Conservation (phyloP, 2,113 vertebrate species). For the Bos taurus region DNA sequence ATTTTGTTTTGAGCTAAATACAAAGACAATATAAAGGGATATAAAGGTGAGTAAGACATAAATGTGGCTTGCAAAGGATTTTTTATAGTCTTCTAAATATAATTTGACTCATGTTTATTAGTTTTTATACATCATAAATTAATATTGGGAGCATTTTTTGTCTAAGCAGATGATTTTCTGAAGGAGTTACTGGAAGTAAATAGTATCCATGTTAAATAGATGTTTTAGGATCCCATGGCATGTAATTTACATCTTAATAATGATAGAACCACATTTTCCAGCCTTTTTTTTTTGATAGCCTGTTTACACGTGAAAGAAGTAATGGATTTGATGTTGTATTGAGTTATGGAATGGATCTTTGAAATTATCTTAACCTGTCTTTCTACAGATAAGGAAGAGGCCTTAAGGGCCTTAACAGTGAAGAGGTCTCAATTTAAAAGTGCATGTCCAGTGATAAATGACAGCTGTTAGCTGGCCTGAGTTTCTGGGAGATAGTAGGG, state of each 20-base stretch:
- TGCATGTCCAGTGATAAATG: background rate
- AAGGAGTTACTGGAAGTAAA: background rate
- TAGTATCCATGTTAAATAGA: background rate
- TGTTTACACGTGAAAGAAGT: background rate
- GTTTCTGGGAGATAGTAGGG: background rate
- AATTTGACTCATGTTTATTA: background rate
- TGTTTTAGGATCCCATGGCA: background rate
- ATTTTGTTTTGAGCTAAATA: background rate
- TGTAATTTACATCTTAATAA: constrained; percentile 7
- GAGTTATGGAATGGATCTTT: background rate
- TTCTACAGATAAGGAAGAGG: background rate
- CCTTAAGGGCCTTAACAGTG: background rate
- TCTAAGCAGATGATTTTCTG: background rate
- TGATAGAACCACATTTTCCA: background rate
- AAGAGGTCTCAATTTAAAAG: background rate
- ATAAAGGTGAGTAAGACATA: background rate
- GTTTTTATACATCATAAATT: constrained; percentile 29
- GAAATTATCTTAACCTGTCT: background rate
- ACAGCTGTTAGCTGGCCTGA: background rate
- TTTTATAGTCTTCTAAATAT: background rate
- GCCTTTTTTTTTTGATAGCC: background rate
- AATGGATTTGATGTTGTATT: background rate
- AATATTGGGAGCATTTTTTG: background rate
- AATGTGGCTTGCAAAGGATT: background rate
- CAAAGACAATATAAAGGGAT: background rate